These are phyloP conservation scores for Pemphredon lugubris DNA, from an alignment of 2,888 invertebrate genomes.

Conservation along the genomic window DNA sequence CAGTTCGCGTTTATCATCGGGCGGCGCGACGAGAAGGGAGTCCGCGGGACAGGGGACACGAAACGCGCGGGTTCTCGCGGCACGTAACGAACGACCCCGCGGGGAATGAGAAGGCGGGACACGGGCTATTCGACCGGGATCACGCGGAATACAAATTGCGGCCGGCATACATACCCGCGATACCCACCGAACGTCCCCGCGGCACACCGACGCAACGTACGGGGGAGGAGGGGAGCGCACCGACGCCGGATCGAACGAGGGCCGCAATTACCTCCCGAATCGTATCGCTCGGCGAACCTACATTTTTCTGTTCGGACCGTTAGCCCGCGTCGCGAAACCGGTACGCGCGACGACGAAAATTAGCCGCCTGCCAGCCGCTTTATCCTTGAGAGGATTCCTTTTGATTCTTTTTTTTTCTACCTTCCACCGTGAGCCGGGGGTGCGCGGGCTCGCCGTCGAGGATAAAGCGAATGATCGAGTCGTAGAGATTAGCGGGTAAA, in stretches of 20 bases:
- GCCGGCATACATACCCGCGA: conserved; percentile 17
- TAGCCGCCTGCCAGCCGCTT: neutral
- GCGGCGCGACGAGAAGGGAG: too few species aligned
- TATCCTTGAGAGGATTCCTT: neutral
- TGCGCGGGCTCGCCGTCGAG: too few species aligned
- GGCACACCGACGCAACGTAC: too few species aligned
- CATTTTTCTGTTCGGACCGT: conserved; percentile 51
- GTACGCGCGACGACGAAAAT: conserved; percentile 11
- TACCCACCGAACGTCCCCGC: too few species aligned
- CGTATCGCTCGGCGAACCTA: conserved; percentile 11
- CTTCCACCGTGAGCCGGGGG: neutral
- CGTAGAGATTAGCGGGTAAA: too few species aligned
- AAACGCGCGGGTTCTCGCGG: too few species aligned
- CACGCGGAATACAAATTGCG: conserved; percentile 37
- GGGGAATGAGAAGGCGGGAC: conserved; percentile 16
- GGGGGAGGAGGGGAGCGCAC: neutral
- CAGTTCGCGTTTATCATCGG: too few species aligned
- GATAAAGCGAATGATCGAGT: too few species aligned
- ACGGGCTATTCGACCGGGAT: conserved; percentile 9
- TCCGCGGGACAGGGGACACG: too few species aligned
- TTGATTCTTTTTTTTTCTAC: neutral
- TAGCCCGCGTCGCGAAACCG: conserved; percentile 38
- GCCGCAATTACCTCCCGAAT: neutral
- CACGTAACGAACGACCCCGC: neutral
- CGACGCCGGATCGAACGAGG: conserved; percentile 7